These are phyloP conservation scores for Cryptoleucopteryx plumbea DNA, from an alignment of 2,113 vertebrate species.

Conservation along the genomic window DNA sequence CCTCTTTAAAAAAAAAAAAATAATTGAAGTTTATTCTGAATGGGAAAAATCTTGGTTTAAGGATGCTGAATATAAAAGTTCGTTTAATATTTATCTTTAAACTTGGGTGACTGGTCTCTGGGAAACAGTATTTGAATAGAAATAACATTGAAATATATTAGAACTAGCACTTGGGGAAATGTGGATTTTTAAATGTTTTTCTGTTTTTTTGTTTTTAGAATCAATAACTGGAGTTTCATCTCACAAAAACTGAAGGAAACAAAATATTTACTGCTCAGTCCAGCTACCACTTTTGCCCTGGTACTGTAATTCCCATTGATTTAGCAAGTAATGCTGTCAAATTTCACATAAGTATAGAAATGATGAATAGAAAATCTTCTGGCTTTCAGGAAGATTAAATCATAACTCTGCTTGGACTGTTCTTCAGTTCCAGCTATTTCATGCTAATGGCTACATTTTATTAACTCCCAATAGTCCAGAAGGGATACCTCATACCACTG, in stretches of 20 bases:
- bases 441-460: neutral
- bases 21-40: neutral
- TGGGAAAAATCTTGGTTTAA: neutral
- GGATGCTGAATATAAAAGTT: neutral
- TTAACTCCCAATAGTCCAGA: neutral
- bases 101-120: neutral
- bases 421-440: conserved; percentile 41
- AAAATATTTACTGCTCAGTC: neutral
- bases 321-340: conserved; percentile 16
- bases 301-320: neutral
- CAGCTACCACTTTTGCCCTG: neutral
- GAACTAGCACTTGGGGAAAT: neutral
- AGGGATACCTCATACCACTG: neutral
- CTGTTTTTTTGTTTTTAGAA: neutral
- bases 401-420: neutral
- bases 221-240: neutral
- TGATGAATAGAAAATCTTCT: neutral
- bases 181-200: neutral
- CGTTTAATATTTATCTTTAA: neutral
- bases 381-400: conserved; percentile 35
- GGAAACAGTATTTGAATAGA: neutral
- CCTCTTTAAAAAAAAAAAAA: neutral
- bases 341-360: conserved; percentile 3
- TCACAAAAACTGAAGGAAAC: neutral
- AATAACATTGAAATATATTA: neutral